phyloP scores from a whole-genome alignment of 2,888 invertebrate genomes.

The Ochropacha duplaris region DNA sequence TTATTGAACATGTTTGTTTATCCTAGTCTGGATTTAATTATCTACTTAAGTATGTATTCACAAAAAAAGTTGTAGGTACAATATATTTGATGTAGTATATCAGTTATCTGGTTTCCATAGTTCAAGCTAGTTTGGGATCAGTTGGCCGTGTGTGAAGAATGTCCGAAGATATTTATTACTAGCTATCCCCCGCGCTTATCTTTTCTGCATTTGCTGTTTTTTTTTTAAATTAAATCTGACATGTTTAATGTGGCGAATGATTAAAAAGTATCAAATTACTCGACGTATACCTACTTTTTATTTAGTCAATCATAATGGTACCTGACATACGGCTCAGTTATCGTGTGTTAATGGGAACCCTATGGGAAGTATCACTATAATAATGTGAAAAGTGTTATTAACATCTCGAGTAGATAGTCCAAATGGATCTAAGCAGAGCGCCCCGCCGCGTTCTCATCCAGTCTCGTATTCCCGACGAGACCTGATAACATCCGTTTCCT shows the following conservation, averaged over 20 bases:
- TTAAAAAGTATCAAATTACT: background rate
- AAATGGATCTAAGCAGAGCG: constrained; percentile 39
- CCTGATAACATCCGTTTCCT: constrained; percentile 63
- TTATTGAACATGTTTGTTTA: no score
- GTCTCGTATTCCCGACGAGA: constrained; percentile 30
- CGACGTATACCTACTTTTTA: background rate
- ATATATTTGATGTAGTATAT: no score
- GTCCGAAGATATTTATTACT: no score
- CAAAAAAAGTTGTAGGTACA: no score
- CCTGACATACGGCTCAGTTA: background rate
- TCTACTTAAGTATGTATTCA: no score
- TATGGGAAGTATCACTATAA: constrained; percentile 8
- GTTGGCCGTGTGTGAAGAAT: no score
- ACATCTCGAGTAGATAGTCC: constrained; percentile 27
- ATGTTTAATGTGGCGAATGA: background rate
- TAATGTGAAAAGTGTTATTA: constrained; percentile 26
- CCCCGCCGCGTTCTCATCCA: constrained; percentile 53
- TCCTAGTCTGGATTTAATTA: no score
- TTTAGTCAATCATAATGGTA: background rate
- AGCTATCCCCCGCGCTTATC: no score
- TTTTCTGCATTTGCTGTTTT: no score
- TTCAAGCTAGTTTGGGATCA: no score
- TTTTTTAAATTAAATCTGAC: background rate
- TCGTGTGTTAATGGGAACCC: background rate
- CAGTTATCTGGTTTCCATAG: no score